Evolutionary conservation across 2,113 vertebrate genomes (phyloP), one percentile per base, ranked within the genome.

Genomic region (Malurus alboscapulatus): DNA sequence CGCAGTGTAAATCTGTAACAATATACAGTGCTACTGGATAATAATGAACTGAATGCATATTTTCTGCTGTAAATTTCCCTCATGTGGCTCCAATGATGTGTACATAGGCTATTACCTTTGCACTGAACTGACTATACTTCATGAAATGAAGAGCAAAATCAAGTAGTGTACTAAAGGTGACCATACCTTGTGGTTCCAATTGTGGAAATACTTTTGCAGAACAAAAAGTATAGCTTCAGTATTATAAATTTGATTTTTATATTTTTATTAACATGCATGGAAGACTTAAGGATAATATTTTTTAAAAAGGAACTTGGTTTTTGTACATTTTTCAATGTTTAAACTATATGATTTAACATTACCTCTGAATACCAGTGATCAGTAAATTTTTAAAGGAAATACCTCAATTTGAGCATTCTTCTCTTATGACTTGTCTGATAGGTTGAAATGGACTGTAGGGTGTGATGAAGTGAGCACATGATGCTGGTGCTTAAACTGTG

Each of bases 261-360:
- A 93, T 96, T 97, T 97, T 96, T 96, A 97, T 94, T 90, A 95
- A 95, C 81, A 29, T 78, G 92, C 95, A 94, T 92, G 93, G 65
- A 92, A 91, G 83, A 96, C 68, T 88, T 88, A 48, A 77, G 90
- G 90, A 94, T 82, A 88, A 73, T 85, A 93, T 96, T 97, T 97
- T 95, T 92, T 62, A 94, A 87, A 95, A 94, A 87, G 57, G 24
- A 84, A 88, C 84, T 88, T 94, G 93, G 0, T 95, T 97, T 87
- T 97, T 97, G 93, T 97, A 97, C 88, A 88, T 95, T 97, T 96
- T 96, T 93, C 94, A 95, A 83, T 92, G 92, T 95, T 95, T 96
- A 94, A 93, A 90, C 7, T 1, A 3, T 86, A 69, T 92, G 75
- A 83, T 95, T 95, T 96, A 92, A 92, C 88, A 79, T 93, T 97